Evolutionary conservation across 2,797 vertebrate species (phyloP).

Genomic region (Bovichtus variegatus): DNA sequence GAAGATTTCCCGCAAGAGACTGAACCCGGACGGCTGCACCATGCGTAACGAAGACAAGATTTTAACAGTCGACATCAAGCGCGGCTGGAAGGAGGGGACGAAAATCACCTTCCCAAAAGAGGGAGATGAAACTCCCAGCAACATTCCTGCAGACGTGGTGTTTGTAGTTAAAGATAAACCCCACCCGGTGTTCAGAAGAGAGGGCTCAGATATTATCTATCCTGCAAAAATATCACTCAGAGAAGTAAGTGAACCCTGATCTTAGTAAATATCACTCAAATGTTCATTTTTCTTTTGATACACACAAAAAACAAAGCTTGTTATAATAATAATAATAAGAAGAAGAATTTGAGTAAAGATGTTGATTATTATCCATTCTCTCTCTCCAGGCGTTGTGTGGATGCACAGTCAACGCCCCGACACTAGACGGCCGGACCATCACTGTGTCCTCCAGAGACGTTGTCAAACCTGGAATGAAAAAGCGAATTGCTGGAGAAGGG

Average conservation of each 20-base stretch:
- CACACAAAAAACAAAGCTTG: background rate
- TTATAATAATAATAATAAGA: no score
- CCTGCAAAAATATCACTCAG: constrained; percentile 91
- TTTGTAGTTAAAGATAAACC: constrained; percentile 98
- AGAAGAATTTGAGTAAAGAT: background rate
- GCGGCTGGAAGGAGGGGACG: constrained; percentile 98
- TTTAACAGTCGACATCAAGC: constrained; percentile 96
- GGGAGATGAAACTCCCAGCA: constrained; percentile 94
- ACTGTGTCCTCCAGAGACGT: constrained; percentile 91
- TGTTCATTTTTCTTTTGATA: background rate
- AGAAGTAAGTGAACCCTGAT: constrained; percentile 86
- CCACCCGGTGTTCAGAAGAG: constrained; percentile 93
- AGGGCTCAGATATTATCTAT: constrained; percentile 94
- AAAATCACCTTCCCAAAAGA: constrained; percentile 98
- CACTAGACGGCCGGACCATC: constrained; percentile 91
- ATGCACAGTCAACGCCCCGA: constrained; percentile 90
- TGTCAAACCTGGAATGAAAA: constrained; percentile 91
- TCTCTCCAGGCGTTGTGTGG: constrained; percentile 90
- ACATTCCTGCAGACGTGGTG: constrained; percentile 98
- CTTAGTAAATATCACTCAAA: background rate
- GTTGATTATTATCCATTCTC: background rate
- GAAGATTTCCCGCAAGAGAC: constrained; percentile 96
- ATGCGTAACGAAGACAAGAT: constrained; percentile 96
- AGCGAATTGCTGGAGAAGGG: constrained; percentile 90
- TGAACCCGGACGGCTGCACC: constrained; percentile 94